These are phyloP conservation scores for Tetramorium simillimum DNA, from an alignment of 1,140 invertebrate species.

Conservation along the genomic window DNA sequence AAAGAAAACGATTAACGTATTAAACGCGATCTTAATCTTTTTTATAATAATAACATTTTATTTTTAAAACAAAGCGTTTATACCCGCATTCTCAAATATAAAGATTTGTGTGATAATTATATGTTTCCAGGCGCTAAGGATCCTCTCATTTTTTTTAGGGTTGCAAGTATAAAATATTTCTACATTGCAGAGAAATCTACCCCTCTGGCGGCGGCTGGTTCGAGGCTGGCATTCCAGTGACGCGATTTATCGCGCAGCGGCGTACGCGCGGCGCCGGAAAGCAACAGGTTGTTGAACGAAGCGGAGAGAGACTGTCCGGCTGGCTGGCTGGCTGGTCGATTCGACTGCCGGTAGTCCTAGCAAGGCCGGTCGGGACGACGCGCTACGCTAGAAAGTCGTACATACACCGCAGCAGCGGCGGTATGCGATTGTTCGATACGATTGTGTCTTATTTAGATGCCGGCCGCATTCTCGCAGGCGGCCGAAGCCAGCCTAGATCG, in stretches of 20 bases:
- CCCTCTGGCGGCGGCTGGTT: background rate
- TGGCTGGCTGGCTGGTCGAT: conserved; percentile 38
- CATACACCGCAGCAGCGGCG: conserved; percentile 29
- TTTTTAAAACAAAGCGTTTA: background rate
- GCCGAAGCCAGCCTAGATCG: conserved; percentile 19
- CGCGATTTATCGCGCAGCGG: conserved; percentile 34
- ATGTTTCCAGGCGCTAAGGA: background rate
- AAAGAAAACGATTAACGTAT: background rate
- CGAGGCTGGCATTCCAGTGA: conserved; percentile 36
- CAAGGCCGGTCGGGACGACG: conserved; percentile 68
- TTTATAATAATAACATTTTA: background rate
- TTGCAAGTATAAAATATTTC: conserved; percentile 11
- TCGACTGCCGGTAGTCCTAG: conserved; percentile 68
- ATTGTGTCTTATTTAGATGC: conserved; percentile 76
- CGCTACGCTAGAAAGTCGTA: conserved; percentile 70
- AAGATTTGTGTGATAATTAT: background rate
- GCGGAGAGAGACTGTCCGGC: conserved; percentile 27
- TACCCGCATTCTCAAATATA: background rate
- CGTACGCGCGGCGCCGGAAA: conserved; percentile 48
- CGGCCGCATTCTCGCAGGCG: conserved; percentile 63
- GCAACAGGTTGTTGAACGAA: conserved; percentile 74
- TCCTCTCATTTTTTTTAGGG: background rate
- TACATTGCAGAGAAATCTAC: conserved; percentile 5
- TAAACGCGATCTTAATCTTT: background rate
- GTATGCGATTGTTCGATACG: conserved; percentile 75